Conservation (phyloP, 2,797 vertebrate genomes). For the Astyanax mexicanus region DNA sequence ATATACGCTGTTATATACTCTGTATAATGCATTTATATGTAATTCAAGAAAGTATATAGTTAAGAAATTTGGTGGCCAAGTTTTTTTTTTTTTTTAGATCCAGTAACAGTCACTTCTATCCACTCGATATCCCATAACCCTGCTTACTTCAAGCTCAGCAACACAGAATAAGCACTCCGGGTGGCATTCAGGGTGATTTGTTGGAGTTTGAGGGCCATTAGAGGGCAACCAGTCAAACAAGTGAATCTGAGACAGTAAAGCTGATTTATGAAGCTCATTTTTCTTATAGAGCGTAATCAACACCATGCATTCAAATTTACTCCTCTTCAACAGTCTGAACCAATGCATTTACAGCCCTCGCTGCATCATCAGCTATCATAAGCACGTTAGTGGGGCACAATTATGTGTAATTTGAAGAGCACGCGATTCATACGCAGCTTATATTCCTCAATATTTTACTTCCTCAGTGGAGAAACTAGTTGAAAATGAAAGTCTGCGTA, state of each 20-base stretch:
- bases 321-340: neutral
- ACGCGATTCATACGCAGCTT: neutral
- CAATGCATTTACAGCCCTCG: neutral
- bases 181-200: neutral
- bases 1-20: too few relatives aligned
- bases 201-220: neutral
- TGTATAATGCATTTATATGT: too few relatives aligned
- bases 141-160: neutral
- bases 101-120: neutral
- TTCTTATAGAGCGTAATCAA: neutral
- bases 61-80: too few relatives aligned
- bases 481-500: neutral
- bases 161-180: neutral
- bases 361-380: neutral
- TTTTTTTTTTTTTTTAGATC: neutral
- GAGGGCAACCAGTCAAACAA: neutral
- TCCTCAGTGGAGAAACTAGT: neutral
- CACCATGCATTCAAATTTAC: neutral
- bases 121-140: neutral
- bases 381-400: neutral
- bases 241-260: neutral
- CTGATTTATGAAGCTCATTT: conserved; percentile 12
- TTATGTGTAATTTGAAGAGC: conserved; percentile 4
- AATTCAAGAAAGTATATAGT: too few relatives aligned
- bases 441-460: neutral